Conservation (phyloP, 1,140 invertebrate species). For the Archegozetes longisetosus region DNA sequence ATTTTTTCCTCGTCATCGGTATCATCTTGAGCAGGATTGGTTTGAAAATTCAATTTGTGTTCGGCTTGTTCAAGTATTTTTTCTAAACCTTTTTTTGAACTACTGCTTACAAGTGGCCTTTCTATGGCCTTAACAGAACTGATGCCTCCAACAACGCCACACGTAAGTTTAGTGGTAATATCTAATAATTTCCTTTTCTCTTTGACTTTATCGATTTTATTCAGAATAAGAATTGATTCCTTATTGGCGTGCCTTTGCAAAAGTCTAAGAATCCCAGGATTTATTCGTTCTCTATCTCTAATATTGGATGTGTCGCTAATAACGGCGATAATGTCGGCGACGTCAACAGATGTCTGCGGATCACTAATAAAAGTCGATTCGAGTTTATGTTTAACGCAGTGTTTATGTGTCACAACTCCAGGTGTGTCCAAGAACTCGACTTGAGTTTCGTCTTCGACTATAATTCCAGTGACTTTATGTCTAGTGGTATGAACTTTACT, state of each 20-base stretch:
- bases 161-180: constrained; percentile 46
- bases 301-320: constrained; percentile 62
- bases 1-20: background rate
- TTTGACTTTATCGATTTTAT: constrained; percentile 70
- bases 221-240: constrained; percentile 62
- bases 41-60: background rate
- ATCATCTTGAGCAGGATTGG: background rate
- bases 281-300: constrained; percentile 46
- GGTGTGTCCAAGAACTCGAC: constrained; percentile 37
- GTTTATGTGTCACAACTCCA: constrained; percentile 14
- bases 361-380: constrained; percentile 45
- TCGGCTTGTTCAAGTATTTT: constrained; percentile 6
- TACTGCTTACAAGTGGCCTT: constrained; percentile 2
- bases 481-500: constrained; percentile 78
- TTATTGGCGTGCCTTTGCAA: constrained; percentile 43
- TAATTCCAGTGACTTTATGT: constrained; percentile 49
- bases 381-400: constrained; percentile 24
- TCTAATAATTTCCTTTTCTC: constrained; percentile 55
- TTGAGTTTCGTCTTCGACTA: constrained; percentile 54
- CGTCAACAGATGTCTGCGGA: constrained; percentile 42
- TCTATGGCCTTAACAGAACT: constrained; percentile 17
- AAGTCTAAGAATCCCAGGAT: constrained; percentile 48
- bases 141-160: constrained; percentile 33
- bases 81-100: background rate
- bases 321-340: constrained; percentile 66